phyloP scores from a whole-genome alignment of 2,113 vertebrate species.

The Cyprinodon tularosa region DNA sequence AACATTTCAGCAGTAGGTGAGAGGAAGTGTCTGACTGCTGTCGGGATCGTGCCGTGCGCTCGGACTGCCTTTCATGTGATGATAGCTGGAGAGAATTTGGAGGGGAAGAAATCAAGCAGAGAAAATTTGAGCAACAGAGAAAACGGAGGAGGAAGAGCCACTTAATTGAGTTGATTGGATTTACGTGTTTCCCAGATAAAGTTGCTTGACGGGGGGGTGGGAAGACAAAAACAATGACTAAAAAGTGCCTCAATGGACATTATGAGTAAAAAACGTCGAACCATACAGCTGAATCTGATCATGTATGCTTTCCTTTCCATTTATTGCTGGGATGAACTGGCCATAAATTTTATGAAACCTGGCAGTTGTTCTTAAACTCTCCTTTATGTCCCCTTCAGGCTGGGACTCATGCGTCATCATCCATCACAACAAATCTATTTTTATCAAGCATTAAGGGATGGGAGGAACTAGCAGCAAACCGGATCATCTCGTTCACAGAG shows the following conservation, averaged over 20 bases:
- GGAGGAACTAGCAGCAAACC: neutral
- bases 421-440: constrained; percentile 15
- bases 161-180: constrained; percentile 51
- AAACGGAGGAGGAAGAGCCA: constrained; percentile 8
- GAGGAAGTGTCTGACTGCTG: constrained; percentile 25
- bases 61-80: constrained; percentile 23
- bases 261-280: constrained; percentile 9
- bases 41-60: constrained; percentile 13
- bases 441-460: constrained; percentile 11
- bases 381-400: neutral
- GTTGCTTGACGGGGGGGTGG: neutral
- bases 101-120: constrained; percentile 26
- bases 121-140: neutral
- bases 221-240: neutral
- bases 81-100: constrained; percentile 3
- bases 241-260: constrained; percentile 4
- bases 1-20: constrained; percentile 27
- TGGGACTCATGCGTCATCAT: constrained; percentile 5
- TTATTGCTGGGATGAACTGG: neutral
- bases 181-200: constrained; percentile 29
- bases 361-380: constrained; percentile 12
- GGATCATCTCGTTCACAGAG: neutral
- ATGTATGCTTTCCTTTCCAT: neutral
- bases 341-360: neutral
- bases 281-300: neutral